phyloP scores from a whole-genome alignment of 2,888 invertebrate genomes.

The Drosophila cognata region DNA sequence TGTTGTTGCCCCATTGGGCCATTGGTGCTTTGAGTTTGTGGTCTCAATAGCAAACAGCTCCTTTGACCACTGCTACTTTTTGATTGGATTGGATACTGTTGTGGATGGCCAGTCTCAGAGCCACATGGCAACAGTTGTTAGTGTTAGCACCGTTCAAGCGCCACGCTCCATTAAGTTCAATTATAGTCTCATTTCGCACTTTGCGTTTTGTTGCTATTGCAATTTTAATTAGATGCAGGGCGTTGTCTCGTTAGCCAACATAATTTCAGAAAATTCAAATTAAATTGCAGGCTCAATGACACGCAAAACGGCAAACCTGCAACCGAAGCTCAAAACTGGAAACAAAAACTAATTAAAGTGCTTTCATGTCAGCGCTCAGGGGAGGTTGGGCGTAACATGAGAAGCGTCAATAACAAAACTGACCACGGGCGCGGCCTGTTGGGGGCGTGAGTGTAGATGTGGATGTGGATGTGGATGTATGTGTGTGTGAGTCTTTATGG shows the following conservation, averaged over 20 bases:
- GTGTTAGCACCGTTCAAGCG: background rate
- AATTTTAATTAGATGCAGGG: constrained; percentile 38
- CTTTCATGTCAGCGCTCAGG: constrained; percentile 20
- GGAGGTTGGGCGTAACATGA: constrained; percentile 42
- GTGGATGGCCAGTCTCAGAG: constrained; percentile 5
- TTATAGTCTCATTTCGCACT: constrained; percentile 41
- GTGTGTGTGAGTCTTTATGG: constrained; percentile 37
- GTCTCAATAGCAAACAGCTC: constrained; percentile 4
- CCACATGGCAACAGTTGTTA: background rate
- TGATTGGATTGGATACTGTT: constrained; percentile 11
- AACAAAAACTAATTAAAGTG: constrained; percentile 61
- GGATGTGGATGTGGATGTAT: constrained; percentile 7
- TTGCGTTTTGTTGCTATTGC: constrained; percentile 21
- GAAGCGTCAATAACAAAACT: constrained; percentile 37
- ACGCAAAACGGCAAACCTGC: constrained; percentile 29
- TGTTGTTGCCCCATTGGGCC: constrained; percentile 12
- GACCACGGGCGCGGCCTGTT: constrained; percentile 57
- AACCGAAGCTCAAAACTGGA: constrained; percentile 23
- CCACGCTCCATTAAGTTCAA: constrained; percentile 16
- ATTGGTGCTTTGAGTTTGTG: background rate
- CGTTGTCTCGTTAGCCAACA: constrained; percentile 34
- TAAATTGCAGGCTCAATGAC: constrained; percentile 57
- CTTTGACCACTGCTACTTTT: background rate
- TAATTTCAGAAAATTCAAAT: constrained; percentile 67
- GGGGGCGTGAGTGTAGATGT: constrained; percentile 19